phyloP scores from a whole-genome alignment of 2,113 vertebrate genomes.

The Beaufortia kweichowensis region DNA sequence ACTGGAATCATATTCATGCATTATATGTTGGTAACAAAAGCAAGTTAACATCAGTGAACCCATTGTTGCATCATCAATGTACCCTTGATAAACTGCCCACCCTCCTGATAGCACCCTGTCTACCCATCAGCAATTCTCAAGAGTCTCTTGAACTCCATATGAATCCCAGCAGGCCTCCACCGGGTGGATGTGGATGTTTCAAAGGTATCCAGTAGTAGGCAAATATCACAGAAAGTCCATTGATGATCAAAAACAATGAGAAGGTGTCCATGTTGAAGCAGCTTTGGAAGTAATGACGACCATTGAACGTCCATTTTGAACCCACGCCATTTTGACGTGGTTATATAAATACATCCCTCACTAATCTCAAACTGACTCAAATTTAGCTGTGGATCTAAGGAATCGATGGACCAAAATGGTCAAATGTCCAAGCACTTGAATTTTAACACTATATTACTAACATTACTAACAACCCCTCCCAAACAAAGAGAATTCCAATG shows the following conservation, averaged over 20 bases:
- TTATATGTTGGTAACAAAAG: not conserved
- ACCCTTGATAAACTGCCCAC: not conserved
- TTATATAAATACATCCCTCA: conserved; percentile 5
- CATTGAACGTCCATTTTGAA: conserved; percentile 79
- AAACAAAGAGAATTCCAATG: conserved; percentile 66
- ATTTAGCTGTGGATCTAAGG: conserved; percentile 16
- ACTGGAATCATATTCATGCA: not conserved
- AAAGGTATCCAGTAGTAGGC: conserved; percentile 14
- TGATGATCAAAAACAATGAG: not conserved
- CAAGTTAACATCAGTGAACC: not conserved
- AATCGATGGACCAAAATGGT: not conserved
- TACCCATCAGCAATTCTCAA: conserved; percentile 22
- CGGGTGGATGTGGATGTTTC: conserved; percentile 2
- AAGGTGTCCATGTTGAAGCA: conserved; percentile 42
- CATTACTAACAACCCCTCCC: conserved; percentile 58
- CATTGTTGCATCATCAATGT: not conserved
- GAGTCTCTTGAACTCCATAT: conserved; percentile 49
- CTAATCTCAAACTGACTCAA: not conserved
- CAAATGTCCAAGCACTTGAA: conserved; percentile 57
- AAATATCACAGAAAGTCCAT: conserved; percentile 39
- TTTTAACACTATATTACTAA: not conserved
- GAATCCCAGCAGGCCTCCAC: conserved; percentile 41
- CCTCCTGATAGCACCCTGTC: conserved; percentile 3
- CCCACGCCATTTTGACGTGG: conserved; percentile 73
- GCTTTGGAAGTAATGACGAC: conserved; percentile 46